Evolutionary conservation across 2,888 invertebrate genomes (phyloP).

Genomic region (Podotricha telesiphe): DNA sequence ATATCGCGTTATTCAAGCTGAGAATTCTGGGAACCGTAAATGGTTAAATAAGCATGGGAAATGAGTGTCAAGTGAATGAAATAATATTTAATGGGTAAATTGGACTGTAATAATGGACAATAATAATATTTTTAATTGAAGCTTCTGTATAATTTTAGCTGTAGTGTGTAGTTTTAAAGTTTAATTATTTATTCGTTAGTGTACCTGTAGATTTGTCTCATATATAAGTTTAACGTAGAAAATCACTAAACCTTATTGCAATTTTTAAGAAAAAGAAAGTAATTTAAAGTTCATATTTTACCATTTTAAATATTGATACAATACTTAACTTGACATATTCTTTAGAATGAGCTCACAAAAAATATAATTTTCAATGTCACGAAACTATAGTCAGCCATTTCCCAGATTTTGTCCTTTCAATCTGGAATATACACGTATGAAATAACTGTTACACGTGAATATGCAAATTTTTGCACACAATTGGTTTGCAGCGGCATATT

Average conservation of each 20-base stretch:
- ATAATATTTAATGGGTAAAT: neutral
- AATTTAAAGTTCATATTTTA: too few species aligned
- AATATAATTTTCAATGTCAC: neutral
- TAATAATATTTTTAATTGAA: too few species aligned
- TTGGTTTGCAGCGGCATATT: neutral
- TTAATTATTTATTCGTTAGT: too few species aligned
- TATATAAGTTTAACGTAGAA: too few species aligned
- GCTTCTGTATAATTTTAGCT: too few species aligned
- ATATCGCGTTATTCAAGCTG: slow-evolving; percentile 18
- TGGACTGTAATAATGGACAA: neutral
- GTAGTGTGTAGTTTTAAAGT: too few species aligned
- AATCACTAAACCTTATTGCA: too few species aligned
- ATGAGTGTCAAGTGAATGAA: slow-evolving; percentile 6
- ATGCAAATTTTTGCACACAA: neutral
- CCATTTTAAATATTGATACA: too few species aligned
- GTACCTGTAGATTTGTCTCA: too few species aligned
- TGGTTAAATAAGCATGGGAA: slow-evolving; percentile 15
- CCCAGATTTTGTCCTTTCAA: too few species aligned
- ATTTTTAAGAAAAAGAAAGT: too few species aligned
- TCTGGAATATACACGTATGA: neutral
- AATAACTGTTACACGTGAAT: neutral
- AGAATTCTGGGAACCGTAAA: slow-evolving; percentile 11
- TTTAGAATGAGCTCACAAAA: neutral
- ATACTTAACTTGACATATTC: neutral
- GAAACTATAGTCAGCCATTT: neutral